Percentiles rank a stretch among this genome's conserved stretches.
These are phyloP conservation scores for Prunella himalayana DNA, from an alignment of 2,113 vertebrate species.

Conservation along the genomic window DNA sequence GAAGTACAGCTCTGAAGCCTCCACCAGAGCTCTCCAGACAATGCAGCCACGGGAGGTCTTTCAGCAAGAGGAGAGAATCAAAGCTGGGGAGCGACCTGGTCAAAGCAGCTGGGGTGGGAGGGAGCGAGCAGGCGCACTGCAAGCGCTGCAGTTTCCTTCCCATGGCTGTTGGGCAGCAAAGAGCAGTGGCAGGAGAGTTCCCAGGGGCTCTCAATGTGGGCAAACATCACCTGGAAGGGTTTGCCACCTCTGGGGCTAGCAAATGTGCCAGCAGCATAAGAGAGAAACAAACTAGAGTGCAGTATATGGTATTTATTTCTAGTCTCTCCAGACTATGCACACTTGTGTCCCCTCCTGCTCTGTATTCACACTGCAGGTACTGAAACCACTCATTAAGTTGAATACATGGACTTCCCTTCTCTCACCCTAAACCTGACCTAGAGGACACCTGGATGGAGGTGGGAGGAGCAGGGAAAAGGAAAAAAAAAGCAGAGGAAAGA, in stretches of 20 bases:
- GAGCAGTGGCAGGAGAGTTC: not conserved
- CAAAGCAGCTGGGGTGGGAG: not conserved
- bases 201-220: not conserved
- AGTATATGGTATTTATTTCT: not conserved
- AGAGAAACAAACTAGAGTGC: not conserved
- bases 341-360: not conserved
- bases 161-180: not conserved
- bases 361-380: not conserved
- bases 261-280: not conserved
- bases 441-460: not conserved
- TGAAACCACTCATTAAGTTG: not conserved
- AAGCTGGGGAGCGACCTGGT: conserved; percentile 20
- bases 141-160: not conserved
- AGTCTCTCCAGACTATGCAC: not conserved
- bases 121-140: not conserved
- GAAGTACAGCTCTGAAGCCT: not conserved
- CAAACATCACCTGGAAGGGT: not conserved
- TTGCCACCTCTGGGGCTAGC: not conserved
- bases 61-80: not conserved
- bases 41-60: not conserved
- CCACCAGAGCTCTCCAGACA: conserved; percentile 8
- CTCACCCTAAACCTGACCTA: not conserved
- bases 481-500: not conserved
- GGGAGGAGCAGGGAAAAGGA: not conserved
- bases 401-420: not conserved